Base-by-base conservation (phyloP, 2,888 invertebrate species). In the Argynnis bischoffii region DNA sequence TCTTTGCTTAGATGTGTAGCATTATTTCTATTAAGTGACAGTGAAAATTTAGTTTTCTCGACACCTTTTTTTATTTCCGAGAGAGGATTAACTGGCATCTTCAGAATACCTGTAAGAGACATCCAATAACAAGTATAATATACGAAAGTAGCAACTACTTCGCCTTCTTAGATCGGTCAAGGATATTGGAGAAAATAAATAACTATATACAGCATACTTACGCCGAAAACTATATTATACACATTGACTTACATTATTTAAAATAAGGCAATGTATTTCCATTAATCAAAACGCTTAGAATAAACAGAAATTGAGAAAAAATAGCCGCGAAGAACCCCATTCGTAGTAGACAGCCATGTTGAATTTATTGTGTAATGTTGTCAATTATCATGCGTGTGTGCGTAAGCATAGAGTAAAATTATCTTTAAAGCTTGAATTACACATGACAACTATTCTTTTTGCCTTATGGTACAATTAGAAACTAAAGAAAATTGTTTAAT, bases 11-110 rank as follows among this genome's bases (percentile, higher is more conserved):
- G 80, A 82, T 80, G 79, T 76, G 81, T 77, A 78, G 85, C 91
- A 92, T 91, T 90, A 82, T 90, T 92, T 80, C 82, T 89, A 75
- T 83, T 88, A 75, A 91, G 79, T 72, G 92, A 90, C 69, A 93
- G 81, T 67, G 90, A 87, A 81, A 87, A 86, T 84, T 83, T 92
- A 68, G 87, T 77, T 84, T 86, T 92, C 70, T 86, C 87, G 75
- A 84, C 87, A 84, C 86, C 85, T 87, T 88, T 88, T 86, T 88
- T 91, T 77, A 85, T 86, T 86, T 88, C 86, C 71, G 83, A 80
- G 74, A 86, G 82, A 84, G 87, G 88, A 80, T 91, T 90, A 87
- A 90, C 88, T 90, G 90, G 93, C 93, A 93, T 93, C 92, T 93
- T 93, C 92, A 90, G 93, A 79, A 89, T 82, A 91, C 92, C 93